Base-by-base conservation (phyloP, 2,888 invertebrate species). In the Drosophila infuscata region DNA sequence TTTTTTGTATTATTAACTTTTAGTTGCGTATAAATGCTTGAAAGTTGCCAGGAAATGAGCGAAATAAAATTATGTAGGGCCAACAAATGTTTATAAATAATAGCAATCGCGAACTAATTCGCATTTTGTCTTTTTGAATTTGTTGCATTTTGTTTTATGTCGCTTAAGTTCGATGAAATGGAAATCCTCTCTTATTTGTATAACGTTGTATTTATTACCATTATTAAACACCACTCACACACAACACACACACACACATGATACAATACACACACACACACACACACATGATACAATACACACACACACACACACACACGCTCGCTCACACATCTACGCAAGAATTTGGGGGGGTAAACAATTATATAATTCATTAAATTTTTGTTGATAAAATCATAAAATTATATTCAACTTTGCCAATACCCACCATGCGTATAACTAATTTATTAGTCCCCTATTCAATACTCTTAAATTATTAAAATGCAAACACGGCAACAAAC, bases 401-500 rank as follows among this genome's bases (percentile, higher is more conserved):
- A 86, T 86, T 86, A 86, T 71, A 81, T 81, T 74, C 65, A 75
- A 83, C 64, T 81, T 82, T 81, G 82, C 82, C 89, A 82, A 86
- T 69, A 78, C 82, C 84, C 81, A 79, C 72, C 81, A 83, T 74
- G 87, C 90, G 83, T 89, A 88, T 91, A 81, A 87, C 87, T 90
- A 91, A 89, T 87, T 88, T 88, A 81, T 89, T 89, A 88, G 88
- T 79, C 74, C 83, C 66, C 67, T 88, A 82, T 82, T 87, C 63
- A 90, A 91, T 90, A 90, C 91, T 91, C 91, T 88, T 90, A 88
- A 90, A 89, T 91, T 91, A 89, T 89, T 90, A 81, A 82, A 85
- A 60, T 56, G 63, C 74, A 67, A 69, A 63, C 62, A 74, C 57
- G 68, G 64, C 65, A 60, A 70, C 32, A 64, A 41, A 36, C 62